Base-by-base conservation (phyloP, 2,888 invertebrate species). In the Magallana nippona region DNA sequence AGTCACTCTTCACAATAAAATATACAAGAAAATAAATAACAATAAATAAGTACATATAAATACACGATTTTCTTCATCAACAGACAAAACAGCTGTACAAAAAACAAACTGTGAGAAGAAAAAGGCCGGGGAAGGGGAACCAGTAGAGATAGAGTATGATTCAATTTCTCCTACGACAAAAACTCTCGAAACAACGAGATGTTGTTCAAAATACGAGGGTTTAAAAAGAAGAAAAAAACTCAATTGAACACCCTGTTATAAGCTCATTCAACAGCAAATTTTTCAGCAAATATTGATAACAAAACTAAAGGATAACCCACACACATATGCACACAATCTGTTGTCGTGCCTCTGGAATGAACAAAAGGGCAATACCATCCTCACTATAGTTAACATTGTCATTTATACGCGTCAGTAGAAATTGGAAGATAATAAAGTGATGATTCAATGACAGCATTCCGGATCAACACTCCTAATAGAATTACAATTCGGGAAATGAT, bases 11-110 rank as follows among this genome's bases (percentile, higher is more conserved):
- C 13, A 22, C 22, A 71, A 44, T 27, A 63, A 71, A 71, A 27
- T 15, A 71, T 71, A 44, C 44, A 44, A 44, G 44, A 44, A 44
- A 44, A 44, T 44, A 71, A 22, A 71, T 27, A 27, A 71, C 22
- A 71, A 71, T 71, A 71, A 71, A 71, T 71, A 71, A 71, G 22
- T 71, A 71, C 71, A 71, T 71, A 71, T 71, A 71, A 71, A 71
- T 71, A 71, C 44, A 44, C 8, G 44, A 44, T 44, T 44, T 71
- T 71, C 71, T 71, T 71, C 19, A 71, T 13, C 15, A 71, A 71
- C 27, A 71, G 71, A 71, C 71, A 71, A 71, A 71, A 71, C 71
- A 71, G 27, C 71, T 71, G 13, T 71, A 71, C 71, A 71, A 27
- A 71, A 63, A 22, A 71, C 71, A 71, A 71, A 71, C 22, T 22